Evolutionary conservation across 1,140 invertebrate species (phyloP).

Genomic region (Delia radicum): DNA sequence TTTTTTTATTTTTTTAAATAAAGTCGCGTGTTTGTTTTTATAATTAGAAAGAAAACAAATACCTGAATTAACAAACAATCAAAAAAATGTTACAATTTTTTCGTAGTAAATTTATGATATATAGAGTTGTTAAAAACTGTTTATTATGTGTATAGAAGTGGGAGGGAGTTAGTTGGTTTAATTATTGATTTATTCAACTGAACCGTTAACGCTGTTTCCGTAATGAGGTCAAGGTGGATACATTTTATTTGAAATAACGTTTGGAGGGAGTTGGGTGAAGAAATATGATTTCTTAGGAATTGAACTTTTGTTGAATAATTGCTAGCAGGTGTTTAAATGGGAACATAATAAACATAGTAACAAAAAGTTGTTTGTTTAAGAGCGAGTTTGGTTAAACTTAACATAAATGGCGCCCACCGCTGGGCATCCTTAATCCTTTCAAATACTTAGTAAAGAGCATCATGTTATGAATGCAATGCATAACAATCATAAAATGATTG

Average conservation of each 20-base stretch:
- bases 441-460: too few relatives aligned
- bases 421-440: too few relatives aligned
- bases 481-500: too few relatives aligned
- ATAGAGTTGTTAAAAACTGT: neutral
- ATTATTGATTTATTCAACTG: neutral
- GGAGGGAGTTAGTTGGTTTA: neutral
- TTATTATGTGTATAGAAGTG: neutral
- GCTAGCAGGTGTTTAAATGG: neutral
- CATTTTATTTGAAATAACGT: neutral
- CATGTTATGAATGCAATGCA: too few relatives aligned
- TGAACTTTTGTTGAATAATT: neutral
- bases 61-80: neutral
- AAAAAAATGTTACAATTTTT: neutral
- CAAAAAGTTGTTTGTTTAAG: too few relatives aligned
- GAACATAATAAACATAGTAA: neutral
- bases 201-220: neutral
- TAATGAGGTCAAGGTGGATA: neutral
- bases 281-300: neutral
- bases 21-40: conserved; percentile 18
- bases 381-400: too few relatives aligned
- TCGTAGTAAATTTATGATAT: too few relatives aligned
- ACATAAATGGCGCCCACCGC: too few relatives aligned
- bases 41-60: neutral
- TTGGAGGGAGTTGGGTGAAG: neutral
- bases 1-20: neutral